phyloP scores from a whole-genome alignment of 2,888 invertebrate genomes.

The Ophion ellenae region DNA sequence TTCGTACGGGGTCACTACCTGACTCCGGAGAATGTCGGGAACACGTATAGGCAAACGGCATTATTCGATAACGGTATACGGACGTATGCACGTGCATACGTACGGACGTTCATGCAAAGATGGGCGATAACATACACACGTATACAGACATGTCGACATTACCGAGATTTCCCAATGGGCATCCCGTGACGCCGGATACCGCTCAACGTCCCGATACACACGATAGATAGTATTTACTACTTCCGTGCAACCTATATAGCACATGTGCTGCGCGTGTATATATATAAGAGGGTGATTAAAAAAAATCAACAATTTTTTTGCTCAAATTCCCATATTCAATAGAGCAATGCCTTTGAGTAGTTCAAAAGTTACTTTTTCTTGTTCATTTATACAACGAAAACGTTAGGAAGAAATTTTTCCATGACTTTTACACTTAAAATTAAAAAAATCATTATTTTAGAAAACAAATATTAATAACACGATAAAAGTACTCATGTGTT shows the following conservation, averaged over 20 bases:
- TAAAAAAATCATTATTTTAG: too few relatives aligned
- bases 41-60: constrained; percentile 30
- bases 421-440: too few relatives aligned
- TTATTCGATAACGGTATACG: constrained; percentile 32
- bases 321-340: too few relatives aligned
- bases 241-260: constrained; percentile 4
- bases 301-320: not conserved
- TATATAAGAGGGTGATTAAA: not conserved
- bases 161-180: constrained; percentile 65
- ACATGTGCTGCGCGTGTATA: not conserved
- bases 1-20: constrained; percentile 52
- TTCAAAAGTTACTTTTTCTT: too few relatives aligned
- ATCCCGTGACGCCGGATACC: constrained; percentile 53
- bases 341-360: too few relatives aligned
- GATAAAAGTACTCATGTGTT: too few relatives aligned
- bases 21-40: constrained; percentile 44
- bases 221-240: constrained; percentile 37
- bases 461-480: too few relatives aligned
- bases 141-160: constrained; percentile 44
- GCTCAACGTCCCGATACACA: constrained; percentile 54
- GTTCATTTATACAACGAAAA: too few relatives aligned
- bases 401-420: too few relatives aligned
- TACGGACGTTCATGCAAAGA: constrained; percentile 8
- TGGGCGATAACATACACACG: constrained; percentile 10
- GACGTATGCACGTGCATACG: constrained; percentile 2